These are phyloP conservation scores for Drosophila tropicalis DNA, from an alignment of 1,140 invertebrate genomes.

Conservation along the genomic window DNA sequence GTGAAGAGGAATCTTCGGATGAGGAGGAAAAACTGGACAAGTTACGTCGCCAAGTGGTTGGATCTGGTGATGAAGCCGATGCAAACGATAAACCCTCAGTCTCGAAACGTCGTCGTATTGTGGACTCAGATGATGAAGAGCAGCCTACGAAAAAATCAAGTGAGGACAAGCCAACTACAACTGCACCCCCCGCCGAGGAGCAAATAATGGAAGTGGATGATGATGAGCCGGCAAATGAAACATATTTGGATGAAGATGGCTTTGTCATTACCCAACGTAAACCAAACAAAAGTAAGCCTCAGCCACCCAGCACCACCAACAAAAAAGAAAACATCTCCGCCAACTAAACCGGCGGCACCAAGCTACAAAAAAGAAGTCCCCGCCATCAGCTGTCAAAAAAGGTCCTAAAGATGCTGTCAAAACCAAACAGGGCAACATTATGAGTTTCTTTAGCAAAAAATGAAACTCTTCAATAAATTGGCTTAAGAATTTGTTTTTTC, in stretches of 20 bases:
- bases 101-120: conserved; percentile 69
- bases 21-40: conserved; percentile 76
- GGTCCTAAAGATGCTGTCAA: conserved; percentile 50
- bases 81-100: conserved; percentile 29
- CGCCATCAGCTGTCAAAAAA: conserved; percentile 46
- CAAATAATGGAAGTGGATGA: conserved; percentile 23
- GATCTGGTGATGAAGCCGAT: conserved; percentile 60
- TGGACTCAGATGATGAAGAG: conserved; percentile 74
- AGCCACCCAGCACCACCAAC: conserved; percentile 29
- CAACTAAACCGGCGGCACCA: conserved; percentile 19
- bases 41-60: conserved; percentile 62
- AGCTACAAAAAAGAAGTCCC: conserved; percentile 57
- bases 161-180: conserved; percentile 17
- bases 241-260: conserved; percentile 77
- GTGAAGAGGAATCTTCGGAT: conserved; percentile 65
- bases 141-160: conserved; percentile 62
- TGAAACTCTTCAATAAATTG: conserved; percentile 15
- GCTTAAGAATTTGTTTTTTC: conserved; percentile 5
- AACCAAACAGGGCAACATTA: conserved; percentile 73
- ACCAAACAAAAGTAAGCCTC: conserved; percentile 49
- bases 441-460: conserved; percentile 76
- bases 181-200: conserved; percentile 13
- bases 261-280: conserved; percentile 74
- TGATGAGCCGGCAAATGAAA: conserved; percentile 61
- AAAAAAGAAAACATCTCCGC: conserved; percentile 25